Evolutionary conservation across 1,140 invertebrate species (phyloP).

Genomic region (Drosophila murphyi): DNA sequence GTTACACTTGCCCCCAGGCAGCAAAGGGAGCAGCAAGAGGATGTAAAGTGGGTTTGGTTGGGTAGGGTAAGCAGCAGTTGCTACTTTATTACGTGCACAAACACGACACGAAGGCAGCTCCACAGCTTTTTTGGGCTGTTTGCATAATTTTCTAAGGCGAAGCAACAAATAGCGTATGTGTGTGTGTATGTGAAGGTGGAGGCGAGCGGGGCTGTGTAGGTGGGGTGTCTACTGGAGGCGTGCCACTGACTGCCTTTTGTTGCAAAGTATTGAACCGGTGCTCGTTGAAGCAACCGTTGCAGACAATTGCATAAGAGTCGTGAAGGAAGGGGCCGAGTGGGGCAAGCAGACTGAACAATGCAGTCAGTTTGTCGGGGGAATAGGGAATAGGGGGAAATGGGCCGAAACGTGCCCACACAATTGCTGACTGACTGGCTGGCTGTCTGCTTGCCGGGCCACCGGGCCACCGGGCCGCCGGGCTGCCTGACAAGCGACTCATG

Average conservation of each 20-base stretch:
- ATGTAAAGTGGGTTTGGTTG: neutral
- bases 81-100: slow-evolving; percentile 69
- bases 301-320: slow-evolving; percentile 43
- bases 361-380: no score
- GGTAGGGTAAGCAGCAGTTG: slow-evolving; percentile 8
- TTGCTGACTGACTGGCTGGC: neutral
- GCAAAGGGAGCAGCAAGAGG: neutral
- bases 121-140: slow-evolving; percentile 50
- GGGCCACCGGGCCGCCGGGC: neutral
- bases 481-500: slow-evolving; percentile 49
- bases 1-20: slow-evolving; percentile 34
- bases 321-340: neutral
- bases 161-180: slow-evolving; percentile 60
- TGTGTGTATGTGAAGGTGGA: no score
- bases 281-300: slow-evolving; percentile 9
- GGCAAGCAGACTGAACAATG: neutral
- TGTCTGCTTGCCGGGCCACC: no score
- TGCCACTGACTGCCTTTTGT: slow-evolving; percentile 12
- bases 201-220: neutral
- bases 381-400: neutral
- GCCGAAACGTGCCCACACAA: slow-evolving; percentile 37
- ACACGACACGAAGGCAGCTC: slow-evolving; percentile 39
- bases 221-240: neutral
- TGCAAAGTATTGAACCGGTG: slow-evolving; percentile 45
- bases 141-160: slow-evolving; percentile 70